Base-by-base conservation (phyloP, 2,888 invertebrate species). In the Melinaea marsaeus region DNA sequence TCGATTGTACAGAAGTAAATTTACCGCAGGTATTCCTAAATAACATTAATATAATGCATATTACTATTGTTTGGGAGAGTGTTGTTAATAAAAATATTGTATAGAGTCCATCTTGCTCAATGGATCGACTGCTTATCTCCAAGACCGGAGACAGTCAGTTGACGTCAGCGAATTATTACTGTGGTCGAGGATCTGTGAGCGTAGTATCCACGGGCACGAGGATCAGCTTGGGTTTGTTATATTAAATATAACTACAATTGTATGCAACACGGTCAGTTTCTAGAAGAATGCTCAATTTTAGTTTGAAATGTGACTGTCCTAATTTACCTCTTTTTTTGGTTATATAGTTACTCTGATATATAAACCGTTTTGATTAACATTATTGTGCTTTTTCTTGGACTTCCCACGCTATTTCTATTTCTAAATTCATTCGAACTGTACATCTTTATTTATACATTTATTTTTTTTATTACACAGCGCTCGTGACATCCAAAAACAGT, bases 61-160 rank as follows among this genome's bases (percentile, higher is more conserved):
- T n/a, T 47, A 47, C 11, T 22, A 48, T 5, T n/a, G 2, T n/a
- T 13, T 48, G n/a, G 2, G 48, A 22, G 1, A 22, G 22, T n/a
- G 5, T 48, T 13, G n/a, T n/a, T 6, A 48, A 48, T 48, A 7
- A 48, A 48, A 13, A 22, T 7, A 13, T 48, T 48, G 22, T 51
- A 6, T 32, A 51, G 51, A 51, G 9, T 32, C 32, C 22, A 51
- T 32, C 51, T 32, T 51, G 51, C 32, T 58, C 63, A 0, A 34
- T 74, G 37, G 93, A 93, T 68, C 82, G 82, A 0, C 60, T 94
- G 0, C 69, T 89, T 22, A 75, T 94, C 55, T 93, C 93, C 2
- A 80, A 73, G 54, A 84, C 77, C 0, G 93, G 93, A 0, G 86
- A 92, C 61, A 65, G 76, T 2, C 73, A 79, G 61, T 74, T 93